Percentiles rank a stretch among this genome's conserved stretches.
Conservation (phyloP, 2,113 vertebrate species). For the Cochlearius cochlearius region DNA sequence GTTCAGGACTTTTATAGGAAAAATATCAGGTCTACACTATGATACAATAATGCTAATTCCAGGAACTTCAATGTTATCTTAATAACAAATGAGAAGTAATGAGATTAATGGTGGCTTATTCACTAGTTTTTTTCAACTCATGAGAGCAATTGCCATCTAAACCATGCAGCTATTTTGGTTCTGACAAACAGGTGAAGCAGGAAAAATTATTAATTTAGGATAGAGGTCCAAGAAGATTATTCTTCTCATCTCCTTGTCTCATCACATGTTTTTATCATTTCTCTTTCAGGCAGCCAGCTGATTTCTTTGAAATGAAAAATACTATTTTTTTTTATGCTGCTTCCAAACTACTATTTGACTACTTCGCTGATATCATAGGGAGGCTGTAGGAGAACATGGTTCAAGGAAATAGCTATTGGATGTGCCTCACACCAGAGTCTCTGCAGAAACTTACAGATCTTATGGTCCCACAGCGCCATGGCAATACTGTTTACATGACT, state of each 20-base stretch:
- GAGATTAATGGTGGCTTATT: background rate
- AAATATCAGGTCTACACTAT: background rate
- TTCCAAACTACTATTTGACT: background rate
- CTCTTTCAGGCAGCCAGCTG: background rate
- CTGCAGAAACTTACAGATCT: background rate
- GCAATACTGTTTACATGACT: background rate
- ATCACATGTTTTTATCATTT: background rate
- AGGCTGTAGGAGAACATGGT: background rate
- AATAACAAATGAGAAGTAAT: background rate
- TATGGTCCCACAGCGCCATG: background rate
- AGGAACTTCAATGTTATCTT: background rate
- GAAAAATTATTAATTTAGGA: background rate
- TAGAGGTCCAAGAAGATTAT: background rate
- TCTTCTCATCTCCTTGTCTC: background rate
- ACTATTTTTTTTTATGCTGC: background rate
- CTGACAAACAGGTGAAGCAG: background rate
- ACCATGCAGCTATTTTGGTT: background rate
- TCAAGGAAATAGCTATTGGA: background rate
- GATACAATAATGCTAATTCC: background rate
- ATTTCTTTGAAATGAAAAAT: background rate
- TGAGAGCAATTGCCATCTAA: background rate
- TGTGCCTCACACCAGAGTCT: background rate
- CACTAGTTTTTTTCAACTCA: background rate
- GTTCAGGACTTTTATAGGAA: background rate
- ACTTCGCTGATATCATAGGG: background rate